Evolutionary conservation across 1,140 invertebrate genomes (phyloP).

Genomic region (Pinna nobilis): DNA sequence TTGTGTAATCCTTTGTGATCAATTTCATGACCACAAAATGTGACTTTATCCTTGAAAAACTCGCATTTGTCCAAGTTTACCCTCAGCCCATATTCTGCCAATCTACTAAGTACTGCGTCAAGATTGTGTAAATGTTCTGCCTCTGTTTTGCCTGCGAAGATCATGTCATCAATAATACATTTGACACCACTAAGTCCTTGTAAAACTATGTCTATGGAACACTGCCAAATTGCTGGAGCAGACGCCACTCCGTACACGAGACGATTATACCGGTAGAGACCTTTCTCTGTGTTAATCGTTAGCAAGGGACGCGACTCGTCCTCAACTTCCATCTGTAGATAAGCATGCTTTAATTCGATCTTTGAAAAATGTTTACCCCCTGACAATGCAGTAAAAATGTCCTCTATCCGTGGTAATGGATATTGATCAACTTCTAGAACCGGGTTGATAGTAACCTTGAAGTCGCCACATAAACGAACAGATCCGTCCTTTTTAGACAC

Average conservation of each 20-base stretch:
- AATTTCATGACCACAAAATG: conserved; percentile 62
- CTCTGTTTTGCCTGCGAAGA: conserved; percentile 34
- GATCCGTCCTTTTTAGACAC: conserved; percentile 67
- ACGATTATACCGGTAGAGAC: conserved; percentile 10
- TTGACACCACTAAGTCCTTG: conserved; percentile 42
- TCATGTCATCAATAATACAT: conserved; percentile 48
- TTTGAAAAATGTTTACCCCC: conserved; percentile 50
- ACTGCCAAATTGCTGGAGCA: conserved; percentile 75
- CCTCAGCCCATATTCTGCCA: not conserved
- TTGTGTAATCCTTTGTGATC: conserved; percentile 54
- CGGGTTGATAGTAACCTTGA: conserved; percentile 60
- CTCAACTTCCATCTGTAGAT: conserved; percentile 46
- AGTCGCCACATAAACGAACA: conserved; percentile 71
- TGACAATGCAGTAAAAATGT: conserved; percentile 35
- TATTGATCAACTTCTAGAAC: conserved; percentile 18
- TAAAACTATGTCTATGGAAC: conserved; percentile 71
- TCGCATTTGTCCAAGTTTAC: conserved; percentile 12
- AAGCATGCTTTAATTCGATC: conserved; percentile 49
- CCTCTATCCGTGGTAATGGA: conserved; percentile 35
- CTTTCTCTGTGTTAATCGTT: conserved; percentile 39
- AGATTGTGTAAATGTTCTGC: conserved; percentile 6
- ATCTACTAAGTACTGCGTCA: not conserved
- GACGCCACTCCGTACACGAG: conserved; percentile 51
- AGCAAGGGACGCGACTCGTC: conserved; percentile 47
- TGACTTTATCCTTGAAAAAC: conserved; percentile 8